Conservation (phyloP, 2,888 invertebrate species). For the Neoitamus cyanurus region DNA sequence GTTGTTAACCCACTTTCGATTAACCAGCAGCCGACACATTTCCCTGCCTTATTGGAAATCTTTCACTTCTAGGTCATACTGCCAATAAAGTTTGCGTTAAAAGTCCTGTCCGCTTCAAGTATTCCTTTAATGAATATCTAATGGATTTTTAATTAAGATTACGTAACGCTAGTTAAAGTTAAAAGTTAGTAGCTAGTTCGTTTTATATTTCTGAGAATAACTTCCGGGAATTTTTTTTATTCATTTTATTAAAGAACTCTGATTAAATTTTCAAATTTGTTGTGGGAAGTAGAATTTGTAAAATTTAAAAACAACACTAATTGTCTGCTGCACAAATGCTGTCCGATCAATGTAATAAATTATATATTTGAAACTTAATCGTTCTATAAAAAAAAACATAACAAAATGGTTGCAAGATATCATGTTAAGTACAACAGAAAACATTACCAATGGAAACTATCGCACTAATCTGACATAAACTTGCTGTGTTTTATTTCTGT, state of each 20-base stretch:
- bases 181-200: not conserved
- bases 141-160: not conserved
- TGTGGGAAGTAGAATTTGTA: no score
- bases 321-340: no score
- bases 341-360: no score
- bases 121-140: not conserved
- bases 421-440: no score
- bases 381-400: no score
- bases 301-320: no score
- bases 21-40: not conserved
- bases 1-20: not conserved
- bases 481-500: not conserved
- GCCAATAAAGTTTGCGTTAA: not conserved
- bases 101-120: not conserved
- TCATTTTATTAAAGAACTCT: no score
- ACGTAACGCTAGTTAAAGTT: not conserved
- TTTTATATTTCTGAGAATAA: not conserved
- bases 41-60: not conserved
- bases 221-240: no score
- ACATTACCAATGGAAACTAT: no score
- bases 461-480: not conserved
- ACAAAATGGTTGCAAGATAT: no score
- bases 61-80: not conserved
- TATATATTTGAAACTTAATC: no score
- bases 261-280: no score